These are phyloP conservation scores for Rattus rattus DNA, from an alignment of 2,113 vertebrate species.

Conservation along the genomic window DNA sequence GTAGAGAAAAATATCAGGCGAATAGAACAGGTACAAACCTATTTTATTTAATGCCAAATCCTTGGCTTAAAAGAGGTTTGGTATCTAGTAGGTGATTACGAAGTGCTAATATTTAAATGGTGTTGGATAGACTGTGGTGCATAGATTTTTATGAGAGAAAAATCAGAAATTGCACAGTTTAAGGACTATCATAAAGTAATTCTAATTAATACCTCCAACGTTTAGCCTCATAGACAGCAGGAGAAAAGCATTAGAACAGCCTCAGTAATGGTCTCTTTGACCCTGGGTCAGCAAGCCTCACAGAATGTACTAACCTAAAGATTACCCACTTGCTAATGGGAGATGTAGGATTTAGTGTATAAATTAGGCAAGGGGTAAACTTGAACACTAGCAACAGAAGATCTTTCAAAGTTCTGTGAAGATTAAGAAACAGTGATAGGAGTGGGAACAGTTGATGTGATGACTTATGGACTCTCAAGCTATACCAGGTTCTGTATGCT, in stretches of 20 bases:
- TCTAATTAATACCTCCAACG: conserved; percentile 57
- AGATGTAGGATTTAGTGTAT: conserved; percentile 1
- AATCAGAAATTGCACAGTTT: background rate
- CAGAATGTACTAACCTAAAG: conserved; percentile 50
- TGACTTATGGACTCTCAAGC: background rate
- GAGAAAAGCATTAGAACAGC: conserved; percentile 65
- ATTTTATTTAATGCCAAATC: background rate
- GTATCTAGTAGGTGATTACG: background rate
- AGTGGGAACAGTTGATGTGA: background rate
- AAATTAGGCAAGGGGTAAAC: background rate
- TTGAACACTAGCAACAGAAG: background rate
- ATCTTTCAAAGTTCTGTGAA: conserved; percentile 36
- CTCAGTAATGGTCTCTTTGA: conserved; percentile 54
- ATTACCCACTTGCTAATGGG: conserved; percentile 41
- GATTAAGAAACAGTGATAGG: background rate
- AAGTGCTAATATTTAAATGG: background rate
- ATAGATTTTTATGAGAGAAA: background rate
- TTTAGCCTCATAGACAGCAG: conserved; percentile 44
- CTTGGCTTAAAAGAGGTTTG: background rate
- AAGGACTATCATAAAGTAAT: conserved; percentile 39
- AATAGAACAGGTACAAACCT: too few species aligned
- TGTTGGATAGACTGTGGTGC: too few species aligned
- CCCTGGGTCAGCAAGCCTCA: conserved; percentile 40
- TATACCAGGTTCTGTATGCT: background rate
- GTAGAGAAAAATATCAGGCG: background rate